Evolutionary conservation across 2,113 vertebrate species (phyloP).

Genomic region (Talpa occidentalis): DNA sequence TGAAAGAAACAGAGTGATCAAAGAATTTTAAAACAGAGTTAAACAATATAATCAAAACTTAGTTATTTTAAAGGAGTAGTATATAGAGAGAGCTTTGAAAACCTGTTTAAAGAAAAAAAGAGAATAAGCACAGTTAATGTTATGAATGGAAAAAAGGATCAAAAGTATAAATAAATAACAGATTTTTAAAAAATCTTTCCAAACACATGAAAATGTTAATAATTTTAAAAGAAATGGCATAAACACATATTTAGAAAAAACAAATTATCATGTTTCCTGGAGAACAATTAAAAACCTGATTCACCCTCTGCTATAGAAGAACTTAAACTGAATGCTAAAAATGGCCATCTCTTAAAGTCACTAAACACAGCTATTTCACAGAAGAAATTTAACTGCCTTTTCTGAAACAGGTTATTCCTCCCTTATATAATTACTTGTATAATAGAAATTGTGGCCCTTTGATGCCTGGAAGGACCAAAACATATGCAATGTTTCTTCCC

Average conservation of each 20-base stretch:
- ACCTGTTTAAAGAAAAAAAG: neutral
- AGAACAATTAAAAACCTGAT: neutral
- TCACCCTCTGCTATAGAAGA: neutral
- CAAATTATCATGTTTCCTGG: neutral
- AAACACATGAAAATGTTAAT: neutral
- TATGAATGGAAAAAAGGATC: neutral
- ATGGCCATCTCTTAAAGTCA: neutral
- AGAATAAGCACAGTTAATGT: neutral
- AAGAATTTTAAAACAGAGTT: slow-evolving; percentile 24
- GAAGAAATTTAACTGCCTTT: neutral
- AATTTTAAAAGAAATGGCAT: slow-evolving; percentile 30
- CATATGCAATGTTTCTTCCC: neutral
- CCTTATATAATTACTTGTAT: neutral
- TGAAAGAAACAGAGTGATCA: slow-evolving; percentile 36
- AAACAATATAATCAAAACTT: slow-evolving; percentile 16
- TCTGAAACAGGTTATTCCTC: neutral
- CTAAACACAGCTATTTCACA: neutral
- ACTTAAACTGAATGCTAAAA: neutral
- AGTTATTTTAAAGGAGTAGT: neutral
- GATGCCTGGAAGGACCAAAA: neutral
- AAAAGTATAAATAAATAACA: neutral
- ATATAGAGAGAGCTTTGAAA: neutral
- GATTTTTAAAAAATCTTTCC: neutral
- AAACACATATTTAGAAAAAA: neutral
- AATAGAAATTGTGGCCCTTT: neutral